A percentile compares a stretch with the other conserved stretches of the same genome.
phyloP scores from a whole-genome alignment of 1,140 invertebrate genomes.

The Ceratosolen fusciceps region DNA sequence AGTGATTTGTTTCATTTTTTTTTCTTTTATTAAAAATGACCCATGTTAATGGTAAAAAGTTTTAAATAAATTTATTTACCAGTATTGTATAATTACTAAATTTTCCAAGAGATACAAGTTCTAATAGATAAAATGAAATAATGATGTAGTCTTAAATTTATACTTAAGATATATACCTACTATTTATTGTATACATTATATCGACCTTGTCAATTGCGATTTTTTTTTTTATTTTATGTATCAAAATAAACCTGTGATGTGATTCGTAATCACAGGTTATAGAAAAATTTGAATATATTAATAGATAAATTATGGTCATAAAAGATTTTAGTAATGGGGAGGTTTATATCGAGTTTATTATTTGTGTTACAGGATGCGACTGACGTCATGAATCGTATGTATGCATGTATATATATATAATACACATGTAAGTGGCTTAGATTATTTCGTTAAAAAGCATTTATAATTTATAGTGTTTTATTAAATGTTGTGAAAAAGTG shows the following conservation, averaged over 20 bases:
- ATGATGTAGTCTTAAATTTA: conserved; percentile 62
- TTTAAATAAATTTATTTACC: conserved; percentile 51
- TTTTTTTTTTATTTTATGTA: conserved; percentile 49
- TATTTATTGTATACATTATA: conserved; percentile 54
- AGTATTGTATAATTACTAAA: conserved; percentile 61
- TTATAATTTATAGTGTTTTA: conserved; percentile 71
- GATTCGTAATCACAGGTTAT: conserved; percentile 46
- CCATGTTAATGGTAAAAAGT: conserved; percentile 39
- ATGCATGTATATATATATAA: conserved; percentile 61
- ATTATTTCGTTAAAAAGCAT: conserved; percentile 68
- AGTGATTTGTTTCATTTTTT: conserved; percentile 52
- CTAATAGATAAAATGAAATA: conserved; percentile 51
- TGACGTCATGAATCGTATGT: conserved; percentile 57
- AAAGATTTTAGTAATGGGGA: not conserved
- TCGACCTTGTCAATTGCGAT: conserved; percentile 62
- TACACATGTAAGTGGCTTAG: conserved; percentile 69
- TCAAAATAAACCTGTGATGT: conserved; percentile 36
- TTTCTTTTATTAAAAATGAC: conserved; percentile 42
- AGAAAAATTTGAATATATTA: conserved; percentile 36
- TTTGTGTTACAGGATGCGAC: conserved; percentile 51
- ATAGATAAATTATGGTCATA: conserved; percentile 21
- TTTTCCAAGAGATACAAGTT: conserved; percentile 58
- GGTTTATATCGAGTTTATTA: conserved; percentile 39
- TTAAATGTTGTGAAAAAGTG: conserved; percentile 73
- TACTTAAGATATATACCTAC: conserved; percentile 55